Evolutionary conservation across 2,797 vertebrate species (phyloP), one percentile per base, ranked within the genome.

Genomic region (Manis crassicaudata): DNA sequence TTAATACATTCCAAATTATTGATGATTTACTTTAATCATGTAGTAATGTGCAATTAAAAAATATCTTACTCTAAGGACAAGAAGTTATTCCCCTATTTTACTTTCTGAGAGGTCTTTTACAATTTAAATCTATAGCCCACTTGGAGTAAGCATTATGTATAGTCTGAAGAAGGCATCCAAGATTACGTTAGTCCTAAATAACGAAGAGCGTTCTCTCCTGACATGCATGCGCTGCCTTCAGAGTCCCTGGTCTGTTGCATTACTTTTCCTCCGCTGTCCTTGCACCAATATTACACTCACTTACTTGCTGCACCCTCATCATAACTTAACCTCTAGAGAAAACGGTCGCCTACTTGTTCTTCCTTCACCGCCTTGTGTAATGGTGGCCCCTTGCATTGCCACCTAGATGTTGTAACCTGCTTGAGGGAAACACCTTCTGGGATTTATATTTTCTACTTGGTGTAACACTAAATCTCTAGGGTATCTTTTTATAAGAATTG

Each of bases 151-250:
- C 25, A 29, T 35, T 73, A 65, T 16, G 1, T 40, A 50, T 37
- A 11, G 7, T 63, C 58, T 20, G 5, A 63, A 46, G 21, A 60
- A 86, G 46, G 5, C n/a, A 92, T 46, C 43, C 65, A 32, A 50
- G 43, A 21, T 62, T 43, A 29, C 37, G 12, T 29, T 79, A 0
- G 46, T 14, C 35, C n/a, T 40, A 29, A 11, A 18, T 54, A 56
- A 23, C 25, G 1, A 63, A 37, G 7, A 76, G 14, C 10, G 4
- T 93, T 10, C 3, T 52, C 54, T 72, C 25, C 27, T 32, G 29
- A 1, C 2, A 43, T 0, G 0, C 1, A 8, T 2, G 11, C 11
- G 5, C 16, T 32, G 56, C 46, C 40, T 43, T 60, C 73, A 25
- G 2, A 16, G 3, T 12, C 20, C 1, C 20, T 54, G 2, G 7